These are phyloP conservation scores for Leptopilina boulardi DNA, from an alignment of 1,140 invertebrate genomes.

Conservation along the genomic window DNA sequence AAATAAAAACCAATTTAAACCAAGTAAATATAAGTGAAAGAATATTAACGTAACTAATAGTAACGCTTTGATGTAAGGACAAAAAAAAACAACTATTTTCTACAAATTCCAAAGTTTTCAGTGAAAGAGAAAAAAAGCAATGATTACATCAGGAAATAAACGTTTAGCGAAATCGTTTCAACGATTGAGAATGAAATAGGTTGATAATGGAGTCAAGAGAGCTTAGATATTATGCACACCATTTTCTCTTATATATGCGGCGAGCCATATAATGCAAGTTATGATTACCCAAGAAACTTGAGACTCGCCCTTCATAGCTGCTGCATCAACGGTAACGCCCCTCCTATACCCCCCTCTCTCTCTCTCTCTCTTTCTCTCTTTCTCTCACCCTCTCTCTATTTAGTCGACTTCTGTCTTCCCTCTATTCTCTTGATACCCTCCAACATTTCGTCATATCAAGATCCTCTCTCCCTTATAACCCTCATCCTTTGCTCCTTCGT, in stretches of 20 bases:
- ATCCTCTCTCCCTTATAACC: neutral
- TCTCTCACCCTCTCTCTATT: conserved; percentile 3
- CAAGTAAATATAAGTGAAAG: too few species aligned
- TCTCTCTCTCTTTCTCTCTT: too few species aligned
- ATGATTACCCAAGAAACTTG: conserved; percentile 53
- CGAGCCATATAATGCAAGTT: conserved; percentile 40
- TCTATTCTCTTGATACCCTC: conserved; percentile 21
- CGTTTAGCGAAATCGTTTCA: conserved; percentile 10
- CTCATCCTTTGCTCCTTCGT: neutral
- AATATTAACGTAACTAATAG: too few species aligned
- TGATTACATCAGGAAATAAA: neutral
- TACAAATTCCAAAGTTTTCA: too few species aligned
- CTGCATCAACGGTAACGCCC: neutral
- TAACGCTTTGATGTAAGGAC: too few species aligned
- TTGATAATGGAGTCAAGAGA: conserved; percentile 45
- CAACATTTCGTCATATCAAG: conserved; percentile 23
- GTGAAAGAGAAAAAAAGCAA: too few species aligned
- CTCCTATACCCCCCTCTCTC: too few species aligned
- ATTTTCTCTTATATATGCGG: conserved; percentile 19
- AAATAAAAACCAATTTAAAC: too few species aligned
- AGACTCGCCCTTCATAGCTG: conserved; percentile 7
- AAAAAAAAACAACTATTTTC: too few species aligned
- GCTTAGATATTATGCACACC: conserved; percentile 38
- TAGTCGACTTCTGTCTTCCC: conserved; percentile 27
- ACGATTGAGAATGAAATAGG: conserved; percentile 27